Evolutionary conservation across 1,140 invertebrate species (phyloP), one percentile per base, ranked within the genome.

Genomic region (Scaptomyza montana): DNA sequence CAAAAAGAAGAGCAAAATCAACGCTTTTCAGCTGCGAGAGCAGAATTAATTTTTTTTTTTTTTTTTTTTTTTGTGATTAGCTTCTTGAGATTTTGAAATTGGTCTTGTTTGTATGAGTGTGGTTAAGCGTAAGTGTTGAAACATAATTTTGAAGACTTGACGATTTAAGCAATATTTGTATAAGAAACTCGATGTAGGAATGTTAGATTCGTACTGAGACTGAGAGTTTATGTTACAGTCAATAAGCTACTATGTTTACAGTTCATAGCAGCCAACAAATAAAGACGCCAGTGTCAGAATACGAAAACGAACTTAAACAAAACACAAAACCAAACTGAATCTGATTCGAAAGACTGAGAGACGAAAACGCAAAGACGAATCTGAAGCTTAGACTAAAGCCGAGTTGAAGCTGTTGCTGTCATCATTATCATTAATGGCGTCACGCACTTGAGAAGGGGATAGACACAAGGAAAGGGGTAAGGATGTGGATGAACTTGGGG

Each of bases 1-100:
- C n/a, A 19, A 25, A 3, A 33, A 19, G 30, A 30, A 6, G 30
- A 12, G n/a, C n/a, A 54, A 67, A 81, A 73, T 74, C 78, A 80
- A 80, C 73, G 63, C 21, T 39, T 72, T 39, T 8, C 33, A 21
- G 13, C 47, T 39, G 41, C 28, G 53, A 8, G 8, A 49, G 21
- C 33, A 7, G 30, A 8, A 36, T 7, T 7, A 36, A 9, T 30
- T 16, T 16, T 16, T 16, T 16, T 30, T 30, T 5, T 6, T 30
- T 30, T 25, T 4, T 25, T 25, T 25, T 25, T 25, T 25, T 25
- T 25, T 25, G 21, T 1, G 21, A 25, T 25, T 25, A 25, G 21
- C 21, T 25, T 25, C 21, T 25, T 25, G 21, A 33, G 30, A 6
- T 33, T 33, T 33, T 33, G 30, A 25, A 25, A 25, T 25, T 25